Evolutionary conservation across 35 echinoderm and acorn worm species (phyloP), one percentile per base, ranked within the genome.

Genomic region (Heliocidaris tuberculata): DNA sequence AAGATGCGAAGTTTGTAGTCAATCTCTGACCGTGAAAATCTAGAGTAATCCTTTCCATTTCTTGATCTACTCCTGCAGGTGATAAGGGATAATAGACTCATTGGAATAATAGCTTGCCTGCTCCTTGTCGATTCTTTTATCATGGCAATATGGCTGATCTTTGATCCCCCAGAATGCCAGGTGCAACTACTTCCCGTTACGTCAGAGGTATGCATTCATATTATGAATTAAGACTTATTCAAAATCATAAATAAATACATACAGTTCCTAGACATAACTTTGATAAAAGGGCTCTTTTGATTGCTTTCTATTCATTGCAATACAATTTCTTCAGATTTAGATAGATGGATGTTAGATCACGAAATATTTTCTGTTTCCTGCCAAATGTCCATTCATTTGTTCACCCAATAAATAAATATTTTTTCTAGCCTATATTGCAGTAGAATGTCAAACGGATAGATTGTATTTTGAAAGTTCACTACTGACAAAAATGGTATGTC

Each of bases 71-170:
- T n/a, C 85, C 31, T 65, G 24, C 94, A 98, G 97, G 97, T 98
- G 35, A 98, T 98, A 48, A 95, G 96, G 52, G 97, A 98, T 54
- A 96, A 95, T 85, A 90, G 94, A 6, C 85, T 98, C 17, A 95
- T 98, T 19, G 78, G 78, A 42, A 96, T 97, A 71, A 94, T 98
- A 24, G 27, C 94, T 15, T 90, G 90, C 7, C 49, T 98, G 92
- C 42, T 98, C 60, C 9, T 94, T 9, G 54, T 97, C 24, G 97
- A 98, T 94, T 78, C 89, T 56, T 56, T 96, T n/a, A 89, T 98
- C 24, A 94, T 98, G 48, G 87, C 94, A 29, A 6, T 94, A 42
- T 98, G 97, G 97, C 94, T 97, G 85, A 85, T 94, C 48, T 17
- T 98, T 30, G 97, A 98, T 88, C 95, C 95, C 32, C 96, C 95